Evolutionary conservation across 2,888 invertebrate species (phyloP).

Genomic region (Harpalus rubripes): DNA sequence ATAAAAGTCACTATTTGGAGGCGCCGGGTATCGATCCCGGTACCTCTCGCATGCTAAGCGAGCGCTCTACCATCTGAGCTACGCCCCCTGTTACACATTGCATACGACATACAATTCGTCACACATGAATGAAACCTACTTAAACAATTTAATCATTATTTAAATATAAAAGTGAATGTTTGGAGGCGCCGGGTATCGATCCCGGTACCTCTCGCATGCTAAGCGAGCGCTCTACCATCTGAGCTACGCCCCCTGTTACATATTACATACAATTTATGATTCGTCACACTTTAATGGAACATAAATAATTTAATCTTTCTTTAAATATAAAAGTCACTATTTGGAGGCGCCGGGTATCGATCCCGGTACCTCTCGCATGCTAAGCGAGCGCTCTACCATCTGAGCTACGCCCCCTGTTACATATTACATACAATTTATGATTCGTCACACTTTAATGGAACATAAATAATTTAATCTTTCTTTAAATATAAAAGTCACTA

Average conservation of each 20-base stretch:
- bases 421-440: not conserved
- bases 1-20: conserved; percentile 71
- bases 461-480: not conserved
- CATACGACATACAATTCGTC: not conserved
- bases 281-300: not conserved
- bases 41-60: conserved; percentile 81
- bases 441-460: no score
- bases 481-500: not conserved
- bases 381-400: conserved; percentile 81
- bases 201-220: conserved; percentile 81
- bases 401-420: conserved; percentile 77
- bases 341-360: conserved; percentile 78
- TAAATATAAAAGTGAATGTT: conserved; percentile 11
- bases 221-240: conserved; percentile 81
- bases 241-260: conserved; percentile 76
- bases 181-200: conserved; percentile 79
- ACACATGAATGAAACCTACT: no score
- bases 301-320: no score
- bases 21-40: conserved; percentile 80
- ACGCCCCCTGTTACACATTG: conserved; percentile 72
- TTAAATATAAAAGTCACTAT: not conserved
- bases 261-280: not conserved
- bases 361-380: conserved; percentile 81
- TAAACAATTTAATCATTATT: no score
- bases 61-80: conserved; percentile 81